These are phyloP conservation scores for Nyctibius grandis DNA, from an alignment of 2,797 vertebrate species.

Conservation along the genomic window DNA sequence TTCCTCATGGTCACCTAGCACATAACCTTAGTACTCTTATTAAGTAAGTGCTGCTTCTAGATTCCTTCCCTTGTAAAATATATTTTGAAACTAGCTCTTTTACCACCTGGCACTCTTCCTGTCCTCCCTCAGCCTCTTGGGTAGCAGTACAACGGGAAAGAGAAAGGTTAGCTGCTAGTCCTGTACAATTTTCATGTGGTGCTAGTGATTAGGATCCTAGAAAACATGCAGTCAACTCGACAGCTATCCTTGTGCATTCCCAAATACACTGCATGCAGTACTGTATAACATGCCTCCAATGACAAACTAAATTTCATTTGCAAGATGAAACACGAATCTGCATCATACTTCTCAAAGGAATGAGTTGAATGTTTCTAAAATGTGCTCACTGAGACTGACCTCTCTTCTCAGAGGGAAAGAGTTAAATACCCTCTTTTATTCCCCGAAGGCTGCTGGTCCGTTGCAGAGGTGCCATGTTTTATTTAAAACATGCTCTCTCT, in stretches of 20 bases:
- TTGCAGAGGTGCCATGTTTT: constrained; percentile 75
- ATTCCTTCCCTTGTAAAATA: neutral
- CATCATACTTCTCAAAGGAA: neutral
- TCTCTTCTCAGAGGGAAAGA: constrained; percentile 51
- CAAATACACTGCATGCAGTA: neutral
- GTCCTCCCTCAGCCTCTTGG: neutral
- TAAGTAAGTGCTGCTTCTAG: neutral
- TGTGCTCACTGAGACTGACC: neutral
- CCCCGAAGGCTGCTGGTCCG: constrained; percentile 51
- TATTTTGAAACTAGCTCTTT: neutral
- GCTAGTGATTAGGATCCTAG: neutral
- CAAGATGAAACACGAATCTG: neutral
- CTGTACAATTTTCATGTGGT: neutral
- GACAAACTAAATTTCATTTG: neutral
- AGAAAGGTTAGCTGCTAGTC: neutral
- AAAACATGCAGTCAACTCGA: neutral
- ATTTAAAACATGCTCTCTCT: constrained; percentile 79
- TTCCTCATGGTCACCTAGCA: neutral
- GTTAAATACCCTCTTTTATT: constrained; percentile 67
- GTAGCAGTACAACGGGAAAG: neutral
- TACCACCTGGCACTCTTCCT: neutral
- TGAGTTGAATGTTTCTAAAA: neutral
- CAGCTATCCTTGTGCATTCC: neutral
- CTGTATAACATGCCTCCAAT: neutral
- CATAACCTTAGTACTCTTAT: neutral